Percentiles rank a stretch among this genome's conserved stretches.
These are phyloP conservation scores for Tanypteryx hageni DNA, from an alignment of 2,888 invertebrate genomes.

Conservation along the genomic window DNA sequence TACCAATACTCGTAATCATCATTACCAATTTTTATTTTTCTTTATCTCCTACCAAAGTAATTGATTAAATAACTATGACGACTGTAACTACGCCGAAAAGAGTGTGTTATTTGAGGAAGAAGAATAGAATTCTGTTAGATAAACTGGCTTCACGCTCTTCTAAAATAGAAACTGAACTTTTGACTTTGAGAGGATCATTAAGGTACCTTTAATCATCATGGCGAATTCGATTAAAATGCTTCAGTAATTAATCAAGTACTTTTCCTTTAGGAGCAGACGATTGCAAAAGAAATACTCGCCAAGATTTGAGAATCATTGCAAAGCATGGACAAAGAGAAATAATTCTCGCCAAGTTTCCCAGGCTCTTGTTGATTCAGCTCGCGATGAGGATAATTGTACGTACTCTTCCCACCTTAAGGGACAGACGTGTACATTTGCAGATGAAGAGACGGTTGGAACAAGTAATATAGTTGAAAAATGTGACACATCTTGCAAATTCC, in stretches of 20 bases:
- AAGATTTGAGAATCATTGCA: background rate
- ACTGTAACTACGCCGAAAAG: conserved; percentile 12
- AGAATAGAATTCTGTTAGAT: conserved; percentile 36
- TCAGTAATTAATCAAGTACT: background rate
- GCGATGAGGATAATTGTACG: background rate
- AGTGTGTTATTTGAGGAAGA: conserved; percentile 36
- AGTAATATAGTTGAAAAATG: background rate
- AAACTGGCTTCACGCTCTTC: conserved; percentile 43
- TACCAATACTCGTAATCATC: background rate
- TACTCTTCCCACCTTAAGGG: background rate
- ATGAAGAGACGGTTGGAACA: background rate
- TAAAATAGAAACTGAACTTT: background rate
- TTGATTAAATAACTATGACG: background rate
- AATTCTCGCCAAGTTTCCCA: conserved; percentile 18
- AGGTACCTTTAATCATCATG: background rate
- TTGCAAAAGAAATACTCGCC: background rate
- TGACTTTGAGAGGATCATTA: background rate
- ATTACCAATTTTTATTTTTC: background rate
- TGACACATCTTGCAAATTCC: background rate
- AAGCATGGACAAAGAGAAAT: conserved; percentile 17
- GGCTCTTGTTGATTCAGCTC: background rate
- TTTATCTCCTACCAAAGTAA: background rate
- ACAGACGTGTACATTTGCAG: background rate
- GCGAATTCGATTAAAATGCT: background rate
- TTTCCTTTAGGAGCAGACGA: background rate